Base-by-base conservation (phyloP, 2,113 vertebrate species). In the Eptatretus burgeri region DNA sequence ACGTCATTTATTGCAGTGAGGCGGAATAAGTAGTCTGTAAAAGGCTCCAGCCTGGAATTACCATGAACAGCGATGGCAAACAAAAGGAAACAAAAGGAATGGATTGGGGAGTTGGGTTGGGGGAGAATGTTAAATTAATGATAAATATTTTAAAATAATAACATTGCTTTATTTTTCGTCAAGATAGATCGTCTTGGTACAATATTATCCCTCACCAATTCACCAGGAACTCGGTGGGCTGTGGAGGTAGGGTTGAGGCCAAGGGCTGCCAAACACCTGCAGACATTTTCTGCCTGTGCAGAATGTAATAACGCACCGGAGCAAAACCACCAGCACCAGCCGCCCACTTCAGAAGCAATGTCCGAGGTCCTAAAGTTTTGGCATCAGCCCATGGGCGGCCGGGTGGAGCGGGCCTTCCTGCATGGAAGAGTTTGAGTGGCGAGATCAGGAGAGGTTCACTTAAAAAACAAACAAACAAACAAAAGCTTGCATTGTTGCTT, bases 1-100 rank as follows among this genome's bases (percentile, higher is more conserved):
- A 98, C 86, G 75, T 98, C 91, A 1, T 98, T 98, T 1, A 87
- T 98, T 0, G 86, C 85, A 72, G 93, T 95, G 50, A 98, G 76
- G 0, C 84, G 79, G 72, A 98, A 94, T 74, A 91, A 89, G 77
- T 95, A 98, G 20, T 86, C 87, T 1, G 89, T 98, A 74, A 93
- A 98, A 11, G 91, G 91, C 70, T 93, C 93, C 66, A 98, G 76
- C 73, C 91, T 98, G 70, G 1, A 12, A 5, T 62, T 41, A 7
- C 7, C 27, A 53, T 65, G 5, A 69, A 64, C 16, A 20, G 12
- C 7, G 5, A 56, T 65, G 9, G 17, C n/a, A 56, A 10, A 10
- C 50, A 17, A 65, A 5, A 56, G 11, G 51, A 10, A 49, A 41
- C 62, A 8, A 53, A 53, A 17, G 13, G 51, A 20, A 20, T 13